Evolutionary conservation across 1,140 invertebrate genomes (phyloP), one percentile per base, ranked within the genome.

Genomic region (Ostrea edulis): DNA sequence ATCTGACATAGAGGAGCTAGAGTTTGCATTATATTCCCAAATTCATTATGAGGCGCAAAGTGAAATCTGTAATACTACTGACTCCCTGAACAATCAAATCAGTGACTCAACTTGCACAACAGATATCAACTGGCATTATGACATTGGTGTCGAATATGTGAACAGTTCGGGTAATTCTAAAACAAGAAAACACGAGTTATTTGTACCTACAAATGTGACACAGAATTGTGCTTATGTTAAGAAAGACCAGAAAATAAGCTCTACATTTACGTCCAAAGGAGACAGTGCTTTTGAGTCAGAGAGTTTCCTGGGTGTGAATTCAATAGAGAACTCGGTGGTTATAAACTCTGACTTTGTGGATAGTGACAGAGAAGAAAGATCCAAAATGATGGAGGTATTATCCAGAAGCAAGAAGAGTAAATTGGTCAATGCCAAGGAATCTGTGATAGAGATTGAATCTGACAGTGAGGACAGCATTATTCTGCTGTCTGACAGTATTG

Each of bases 21-120:
- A 89, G 65, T 29, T 77, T 44, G 88, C 88, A 3, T 85, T 89
- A 11, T 89, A 89, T 87, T 86, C 86, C 35, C 88, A 89, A 71
- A 87, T 89, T n/a, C 88, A 89, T 85, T 87, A 87, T 35, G 35
- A 77, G 35, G 53, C 84, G 11, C 14, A 44, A 35, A 20, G 17
- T 62, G 55, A 62, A 62, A 29, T 29, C 4, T 77, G 5, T 44
- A 35, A 29, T 77, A 12, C 22, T 25, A 68, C 20, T 25, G 22
- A 68, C 25, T 7, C n/a, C 17, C 58, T 7, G n/a, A 68, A 25
- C 68, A 77, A 25, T 77, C 22, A 29, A 29, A 17, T 12, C 3
- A 25, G 14, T 11, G 29, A 77, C 11, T 35, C 68, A 35, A 25
- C 35, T 2, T 35, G 68, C 29, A 29, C 9, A 9, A 12, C 68